Evolutionary conservation across 2,888 invertebrate genomes (phyloP).

Genomic region (Gastracanthus pulcherrimus): DNA sequence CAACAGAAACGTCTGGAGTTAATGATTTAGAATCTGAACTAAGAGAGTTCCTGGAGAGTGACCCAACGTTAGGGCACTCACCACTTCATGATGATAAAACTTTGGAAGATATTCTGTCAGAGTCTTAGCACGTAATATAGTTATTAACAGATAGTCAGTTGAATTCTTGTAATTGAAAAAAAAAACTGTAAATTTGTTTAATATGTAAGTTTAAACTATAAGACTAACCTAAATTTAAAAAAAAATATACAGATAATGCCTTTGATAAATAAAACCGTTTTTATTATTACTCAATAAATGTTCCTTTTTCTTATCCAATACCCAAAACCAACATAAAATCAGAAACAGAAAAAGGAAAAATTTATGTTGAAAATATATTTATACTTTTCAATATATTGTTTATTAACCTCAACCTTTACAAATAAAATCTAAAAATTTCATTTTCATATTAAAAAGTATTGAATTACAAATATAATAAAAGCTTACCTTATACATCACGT

Average conservation of each 20-base stretch:
- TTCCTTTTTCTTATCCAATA: not conserved
- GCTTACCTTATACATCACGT: not conserved
- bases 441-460: too few species aligned
- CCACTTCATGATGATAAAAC: conserved; percentile 76
- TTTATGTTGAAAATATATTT: too few species aligned
- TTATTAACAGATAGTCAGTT: conserved; percentile 48
- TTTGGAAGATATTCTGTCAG: conserved; percentile 75
- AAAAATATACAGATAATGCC: conserved; percentile 49
- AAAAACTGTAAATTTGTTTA: conserved; percentile 56
- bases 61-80: conserved; percentile 80
- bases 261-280: conserved; percentile 45
- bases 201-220: conserved; percentile 55
- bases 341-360: too few species aligned
- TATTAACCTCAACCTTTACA: not conserved
- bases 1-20: conserved; percentile 73
- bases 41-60: conserved; percentile 86
- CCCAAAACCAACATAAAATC: not conserved
- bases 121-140: conserved; percentile 68
- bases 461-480: not conserved
- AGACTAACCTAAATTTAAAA: conserved; percentile 47
- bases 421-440: too few species aligned
- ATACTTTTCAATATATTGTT: too few species aligned
- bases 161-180: conserved; percentile 38
- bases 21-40: conserved; percentile 84
- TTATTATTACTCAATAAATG: not conserved